These are phyloP conservation scores for Pteronura brasiliensis DNA, from an alignment of 2,113 vertebrate genomes.

Conservation along the genomic window DNA sequence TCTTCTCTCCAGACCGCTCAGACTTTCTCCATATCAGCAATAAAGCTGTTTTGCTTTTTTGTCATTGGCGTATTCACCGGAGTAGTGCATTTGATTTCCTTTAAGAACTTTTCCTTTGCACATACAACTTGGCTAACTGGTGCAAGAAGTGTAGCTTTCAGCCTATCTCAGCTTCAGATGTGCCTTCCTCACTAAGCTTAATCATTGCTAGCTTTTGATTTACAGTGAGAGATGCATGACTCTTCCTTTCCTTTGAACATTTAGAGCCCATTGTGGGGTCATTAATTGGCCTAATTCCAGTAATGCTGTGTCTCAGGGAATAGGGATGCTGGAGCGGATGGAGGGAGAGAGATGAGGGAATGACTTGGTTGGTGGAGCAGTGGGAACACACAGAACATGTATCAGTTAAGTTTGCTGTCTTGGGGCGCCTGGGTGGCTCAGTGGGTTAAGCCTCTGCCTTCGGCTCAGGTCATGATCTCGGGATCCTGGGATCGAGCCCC, in stretches of 20 bases:
- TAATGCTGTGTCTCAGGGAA: background rate
- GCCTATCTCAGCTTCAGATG: background rate
- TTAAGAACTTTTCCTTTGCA: background rate
- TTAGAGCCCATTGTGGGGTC: background rate
- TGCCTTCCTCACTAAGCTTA: background rate
- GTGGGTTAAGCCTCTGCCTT: no score
- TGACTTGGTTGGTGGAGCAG: no score
- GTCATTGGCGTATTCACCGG: background rate
- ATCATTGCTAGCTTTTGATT: background rate
- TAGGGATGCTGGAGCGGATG: background rate
- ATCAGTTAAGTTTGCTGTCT: background rate
- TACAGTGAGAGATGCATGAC: background rate
- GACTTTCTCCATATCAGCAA: background rate
- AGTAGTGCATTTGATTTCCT: background rate
- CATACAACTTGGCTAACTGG: background rate
- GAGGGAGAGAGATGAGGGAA: background rate
- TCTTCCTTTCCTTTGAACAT: background rate
- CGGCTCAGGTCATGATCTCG: no score
- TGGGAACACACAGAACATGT: background rate
- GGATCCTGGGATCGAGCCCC: no score
- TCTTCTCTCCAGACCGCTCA: background rate
- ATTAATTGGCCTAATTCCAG: background rate
- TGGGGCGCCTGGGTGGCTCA: no score
- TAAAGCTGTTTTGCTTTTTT: background rate
- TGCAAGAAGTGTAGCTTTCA: background rate